Conservation (phyloP, 2,113 vertebrate species). For the Patagioenas fasciata region DNA sequence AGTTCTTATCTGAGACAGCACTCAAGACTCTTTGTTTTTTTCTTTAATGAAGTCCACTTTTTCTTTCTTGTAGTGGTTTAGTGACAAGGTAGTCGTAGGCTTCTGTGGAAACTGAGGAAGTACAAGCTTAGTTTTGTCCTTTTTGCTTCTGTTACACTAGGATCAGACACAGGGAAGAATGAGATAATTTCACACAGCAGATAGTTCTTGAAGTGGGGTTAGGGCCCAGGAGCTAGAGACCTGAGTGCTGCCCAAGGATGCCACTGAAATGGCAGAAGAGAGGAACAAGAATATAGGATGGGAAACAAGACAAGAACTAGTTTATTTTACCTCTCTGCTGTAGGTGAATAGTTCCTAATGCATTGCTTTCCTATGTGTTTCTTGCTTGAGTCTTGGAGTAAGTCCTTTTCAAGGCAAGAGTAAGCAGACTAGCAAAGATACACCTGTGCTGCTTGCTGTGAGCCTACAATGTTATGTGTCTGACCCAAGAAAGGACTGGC, state of each 20-base stretch:
- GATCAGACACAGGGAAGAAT: background rate
- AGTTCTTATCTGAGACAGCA: background rate
- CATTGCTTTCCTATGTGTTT: background rate
- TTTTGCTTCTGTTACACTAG: background rate
- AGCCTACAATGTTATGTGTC: background rate
- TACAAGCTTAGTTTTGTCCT: background rate
- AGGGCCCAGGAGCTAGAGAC: background rate
- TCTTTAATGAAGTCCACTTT: background rate
- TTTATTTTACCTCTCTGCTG: background rate
- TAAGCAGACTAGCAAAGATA: background rate
- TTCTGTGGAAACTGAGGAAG: background rate
- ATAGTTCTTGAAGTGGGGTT: background rate
- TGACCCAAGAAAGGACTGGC: background rate
- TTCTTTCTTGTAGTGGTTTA: background rate
- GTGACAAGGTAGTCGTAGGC: background rate
- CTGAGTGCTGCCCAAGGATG: background rate
- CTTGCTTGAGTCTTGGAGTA: background rate
- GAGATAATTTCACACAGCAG: background rate
- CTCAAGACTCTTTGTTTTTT: background rate
- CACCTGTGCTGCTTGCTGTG: background rate
- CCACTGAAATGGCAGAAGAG: background rate
- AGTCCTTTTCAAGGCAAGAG: background rate
- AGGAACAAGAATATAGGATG: background rate
- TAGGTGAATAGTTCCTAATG: background rate
- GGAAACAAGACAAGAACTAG: background rate